Evolutionary conservation across 2,888 invertebrate species (phyloP).

Genomic region (Anthophora plumipes): DNA sequence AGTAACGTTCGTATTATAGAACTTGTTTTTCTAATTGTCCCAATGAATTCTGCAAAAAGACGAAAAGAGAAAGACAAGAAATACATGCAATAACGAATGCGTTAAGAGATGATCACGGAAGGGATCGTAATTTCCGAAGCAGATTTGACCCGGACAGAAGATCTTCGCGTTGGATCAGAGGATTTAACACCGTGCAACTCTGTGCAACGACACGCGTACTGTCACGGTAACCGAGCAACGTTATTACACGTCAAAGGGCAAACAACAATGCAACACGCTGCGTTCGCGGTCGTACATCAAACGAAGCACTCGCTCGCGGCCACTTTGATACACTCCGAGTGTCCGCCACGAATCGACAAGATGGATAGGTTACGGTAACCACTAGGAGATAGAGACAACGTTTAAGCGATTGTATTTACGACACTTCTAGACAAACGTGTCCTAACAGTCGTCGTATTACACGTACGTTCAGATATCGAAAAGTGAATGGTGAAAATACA

Average conservation of each 20-base stretch:
- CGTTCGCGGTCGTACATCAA: conserved; percentile 53
- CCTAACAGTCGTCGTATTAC: conserved; percentile 1
- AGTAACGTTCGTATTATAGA: no score
- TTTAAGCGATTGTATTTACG: conserved; percentile 64
- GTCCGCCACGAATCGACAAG: conserved; percentile 50
- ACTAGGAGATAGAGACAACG: conserved; percentile 37
- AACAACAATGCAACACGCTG: conserved; percentile 52
- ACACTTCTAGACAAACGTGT: conserved; percentile 44
- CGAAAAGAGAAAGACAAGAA: no score
- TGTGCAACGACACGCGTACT: conserved; percentile 37
- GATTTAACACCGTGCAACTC: conserved; percentile 33
- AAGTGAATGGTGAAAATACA: background rate
- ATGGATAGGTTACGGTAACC: conserved; percentile 48
- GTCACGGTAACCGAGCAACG: conserved; percentile 41
- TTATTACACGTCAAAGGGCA: conserved; percentile 61
- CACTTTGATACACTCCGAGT: conserved; percentile 47
- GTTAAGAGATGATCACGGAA: background rate
- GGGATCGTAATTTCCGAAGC: background rate
- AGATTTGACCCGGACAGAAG: background rate
- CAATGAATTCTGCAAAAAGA: no score
- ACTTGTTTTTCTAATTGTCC: no score
- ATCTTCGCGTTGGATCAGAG: conserved; percentile 26
- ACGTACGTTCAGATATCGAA: background rate
- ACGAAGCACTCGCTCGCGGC: conserved; percentile 31
- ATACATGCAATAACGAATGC: no score